Evolutionary conservation across 2,888 invertebrate genomes (phyloP), one percentile per base, ranked within the genome.

Genomic region (Diachrysia chrysitis): DNA sequence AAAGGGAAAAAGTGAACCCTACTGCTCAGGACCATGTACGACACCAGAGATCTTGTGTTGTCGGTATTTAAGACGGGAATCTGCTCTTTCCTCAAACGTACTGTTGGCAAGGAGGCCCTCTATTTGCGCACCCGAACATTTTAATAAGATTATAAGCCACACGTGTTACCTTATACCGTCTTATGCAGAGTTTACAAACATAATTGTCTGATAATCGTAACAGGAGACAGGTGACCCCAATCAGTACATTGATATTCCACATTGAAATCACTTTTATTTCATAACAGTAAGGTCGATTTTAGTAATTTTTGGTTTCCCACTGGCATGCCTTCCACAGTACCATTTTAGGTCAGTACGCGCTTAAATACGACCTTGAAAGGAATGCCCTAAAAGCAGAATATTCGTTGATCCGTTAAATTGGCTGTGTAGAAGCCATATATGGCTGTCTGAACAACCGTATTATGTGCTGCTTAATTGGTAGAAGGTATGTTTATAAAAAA

Each of bases 381-480:
- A 65, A 68, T 63, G 48, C 42, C 55, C 42, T 58, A 58, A 66
- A 51, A 54, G 25, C 58, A 54, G 32, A 53, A 48, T 53, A 61
- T 54, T 35, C 56, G 21, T 17, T 63, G 58, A 63, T 51, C 70
- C 55, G 57, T 55, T 64, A 64, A 64, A 70, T 73, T 29, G 63
- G 62, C 62, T 67, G 59, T 59, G 37, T 58, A 25, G 76, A 73
- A 76, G 68, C 73, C 76, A 29, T 73, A 76, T 54, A 60, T 46
- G 54, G 58, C 19, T 25, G 61, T 63, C 58, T 65, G 65, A 56
- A 58, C 57, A 57, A 64, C 23, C 0, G 46, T 54, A 58, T 25
- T 42, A 55, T 29, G 46, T 35, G 35, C 48, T 35, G 29, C 17
- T 17, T 42, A 56, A 66, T 55, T 60, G 48, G 51, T 21, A n/a